phyloP scores from a whole-genome alignment of 2,113 vertebrate genomes.

The Anas platyrhynchos region DNA sequence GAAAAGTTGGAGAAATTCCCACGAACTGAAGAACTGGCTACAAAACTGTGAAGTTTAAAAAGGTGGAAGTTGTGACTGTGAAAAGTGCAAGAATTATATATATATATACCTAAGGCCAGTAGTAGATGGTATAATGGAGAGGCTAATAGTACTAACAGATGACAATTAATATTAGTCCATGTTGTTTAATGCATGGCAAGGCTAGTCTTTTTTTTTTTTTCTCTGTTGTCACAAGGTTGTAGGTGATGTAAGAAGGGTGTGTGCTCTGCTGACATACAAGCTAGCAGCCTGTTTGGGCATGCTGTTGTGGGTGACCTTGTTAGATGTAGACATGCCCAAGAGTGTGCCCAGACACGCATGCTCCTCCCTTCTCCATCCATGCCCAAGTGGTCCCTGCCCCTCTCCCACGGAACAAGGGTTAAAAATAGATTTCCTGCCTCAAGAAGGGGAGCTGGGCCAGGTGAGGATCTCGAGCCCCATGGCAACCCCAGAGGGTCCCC shows the following conservation, averaged over 20 bases:
- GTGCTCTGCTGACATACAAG: background rate
- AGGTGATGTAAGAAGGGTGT: background rate
- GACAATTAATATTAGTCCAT: background rate
- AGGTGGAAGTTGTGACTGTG: background rate
- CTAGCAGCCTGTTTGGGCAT: background rate
- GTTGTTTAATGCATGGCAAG: background rate
- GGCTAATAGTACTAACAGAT: background rate
- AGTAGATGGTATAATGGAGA: background rate
- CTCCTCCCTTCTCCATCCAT: background rate
- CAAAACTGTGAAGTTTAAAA: background rate
- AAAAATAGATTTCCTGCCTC: background rate
- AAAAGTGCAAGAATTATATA: background rate
- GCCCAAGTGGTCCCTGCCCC: background rate
- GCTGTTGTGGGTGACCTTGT: rapidly evolving
- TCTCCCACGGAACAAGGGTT: background rate
- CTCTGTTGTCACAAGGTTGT: background rate
- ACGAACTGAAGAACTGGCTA: background rate
- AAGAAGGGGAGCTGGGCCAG: rapidly evolving
- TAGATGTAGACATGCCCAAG: background rate
- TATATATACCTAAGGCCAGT: background rate
- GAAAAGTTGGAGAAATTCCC: background rate
- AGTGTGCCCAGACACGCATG: rapidly evolving
- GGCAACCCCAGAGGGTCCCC: background rate
- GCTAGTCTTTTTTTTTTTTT: rapidly evolving
- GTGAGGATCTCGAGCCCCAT: background rate